A percentile compares a stretch with the other conserved stretches of the same genome.
Evolutionary conservation across 2,888 invertebrate species (phyloP).

Genomic region (Caenorhabditis zanzibari): DNA sequence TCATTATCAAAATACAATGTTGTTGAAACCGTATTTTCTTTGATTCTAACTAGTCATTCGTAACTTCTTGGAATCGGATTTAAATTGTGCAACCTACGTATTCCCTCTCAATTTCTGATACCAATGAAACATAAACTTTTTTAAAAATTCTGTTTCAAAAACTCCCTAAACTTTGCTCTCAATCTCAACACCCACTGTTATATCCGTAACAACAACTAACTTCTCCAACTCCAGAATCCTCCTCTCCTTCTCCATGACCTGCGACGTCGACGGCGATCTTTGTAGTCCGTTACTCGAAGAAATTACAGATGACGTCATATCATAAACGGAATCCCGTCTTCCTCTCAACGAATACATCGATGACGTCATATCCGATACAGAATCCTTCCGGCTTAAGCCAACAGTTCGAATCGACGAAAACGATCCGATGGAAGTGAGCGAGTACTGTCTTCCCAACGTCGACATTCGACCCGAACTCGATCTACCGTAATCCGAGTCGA

Average conservation of each 20-base stretch:
- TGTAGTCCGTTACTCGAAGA: slow-evolving; percentile 44
- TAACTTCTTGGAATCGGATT: no score
- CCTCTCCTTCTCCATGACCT: slow-evolving; percentile 76
- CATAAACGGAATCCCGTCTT: slow-evolving; percentile 64
- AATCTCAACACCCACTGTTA: no score
- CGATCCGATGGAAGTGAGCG: slow-evolving; percentile 70
- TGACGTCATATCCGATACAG: slow-evolving; percentile 69
- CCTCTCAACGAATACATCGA: slow-evolving; percentile 68
- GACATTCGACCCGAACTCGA: slow-evolving; percentile 68
- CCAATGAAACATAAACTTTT: no score
- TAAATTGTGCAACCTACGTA: no score
- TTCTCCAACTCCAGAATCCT: slow-evolving; percentile 76
- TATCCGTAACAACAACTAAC: no score
- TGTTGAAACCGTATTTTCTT: no score
- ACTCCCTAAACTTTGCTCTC: no score
- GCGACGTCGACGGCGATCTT: slow-evolving; percentile 71
- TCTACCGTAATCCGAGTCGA: slow-evolving; percentile 80
- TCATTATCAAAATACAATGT: no score
- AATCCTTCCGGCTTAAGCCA: slow-evolving; percentile 67
- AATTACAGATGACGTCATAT: slow-evolving; percentile 52
- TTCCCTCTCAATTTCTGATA: no score
- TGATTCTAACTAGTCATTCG: no score
- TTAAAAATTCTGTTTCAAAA: no score
- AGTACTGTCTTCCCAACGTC: slow-evolving; percentile 73
- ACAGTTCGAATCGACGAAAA: slow-evolving; percentile 72